phyloP scores from a whole-genome alignment of 2,888 invertebrate species.

The Mesorhabditis belari region DNA sequence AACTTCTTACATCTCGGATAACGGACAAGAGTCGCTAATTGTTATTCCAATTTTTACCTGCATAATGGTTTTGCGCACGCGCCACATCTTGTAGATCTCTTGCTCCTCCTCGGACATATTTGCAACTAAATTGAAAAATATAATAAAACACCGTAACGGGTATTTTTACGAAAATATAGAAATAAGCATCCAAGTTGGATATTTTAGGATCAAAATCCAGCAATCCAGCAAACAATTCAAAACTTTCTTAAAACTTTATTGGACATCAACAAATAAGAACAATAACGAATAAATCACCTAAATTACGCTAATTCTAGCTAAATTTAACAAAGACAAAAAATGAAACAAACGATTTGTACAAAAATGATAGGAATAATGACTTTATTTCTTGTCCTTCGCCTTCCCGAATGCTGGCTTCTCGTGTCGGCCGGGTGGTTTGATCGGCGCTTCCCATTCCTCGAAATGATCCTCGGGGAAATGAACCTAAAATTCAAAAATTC shows the following conservation, averaged over 20 bases:
- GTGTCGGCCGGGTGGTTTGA: slow-evolving; percentile 32
- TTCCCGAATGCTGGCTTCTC: slow-evolving; percentile 19
- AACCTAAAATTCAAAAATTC: slow-evolving; percentile 8
- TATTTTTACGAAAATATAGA: too few relatives aligned
- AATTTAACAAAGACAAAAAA: background rate
- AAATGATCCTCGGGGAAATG: slow-evolving; percentile 30
- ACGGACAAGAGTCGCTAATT: background rate
- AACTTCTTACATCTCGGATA: too few relatives aligned
- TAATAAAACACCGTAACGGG: too few relatives aligned
- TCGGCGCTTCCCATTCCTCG: slow-evolving; percentile 37
- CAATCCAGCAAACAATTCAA: too few relatives aligned
- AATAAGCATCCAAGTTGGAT: too few relatives aligned
- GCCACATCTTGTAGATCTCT: slow-evolving; percentile 94
- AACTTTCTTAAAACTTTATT: too few relatives aligned
- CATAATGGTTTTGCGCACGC: slow-evolving; percentile 96
- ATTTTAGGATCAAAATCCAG: too few relatives aligned
- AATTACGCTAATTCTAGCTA: background rate
- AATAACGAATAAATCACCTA: background rate
- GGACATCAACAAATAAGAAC: background rate
- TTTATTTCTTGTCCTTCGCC: slow-evolving; percentile 10
- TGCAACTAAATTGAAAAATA: too few relatives aligned
- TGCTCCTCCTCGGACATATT: slow-evolving; percentile 77
- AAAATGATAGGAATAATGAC: background rate
- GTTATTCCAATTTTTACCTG: slow-evolving; percentile 64
- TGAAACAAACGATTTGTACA: background rate